These are phyloP conservation scores for Tokudaia tokunoshimensis DNA, from an alignment of 2,797 vertebrate genomes.

Conservation along the genomic window DNA sequence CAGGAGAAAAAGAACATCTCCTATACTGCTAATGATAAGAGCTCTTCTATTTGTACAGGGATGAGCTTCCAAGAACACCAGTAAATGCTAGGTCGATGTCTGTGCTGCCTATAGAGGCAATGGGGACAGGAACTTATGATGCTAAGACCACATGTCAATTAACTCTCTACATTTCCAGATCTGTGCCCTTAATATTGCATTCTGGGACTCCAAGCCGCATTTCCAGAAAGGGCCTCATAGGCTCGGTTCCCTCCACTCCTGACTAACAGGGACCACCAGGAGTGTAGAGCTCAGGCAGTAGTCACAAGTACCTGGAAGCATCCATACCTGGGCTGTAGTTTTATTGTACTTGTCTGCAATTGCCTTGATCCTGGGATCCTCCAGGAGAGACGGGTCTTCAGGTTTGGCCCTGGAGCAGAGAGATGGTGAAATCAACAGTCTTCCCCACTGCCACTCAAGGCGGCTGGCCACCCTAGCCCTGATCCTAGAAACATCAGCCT, in stretches of 20 bases:
- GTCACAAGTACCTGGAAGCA: accelerated
- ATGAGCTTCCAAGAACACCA: accelerated
- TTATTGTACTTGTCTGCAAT: slow-evolving; percentile 93
- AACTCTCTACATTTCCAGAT: neutral
- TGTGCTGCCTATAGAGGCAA: accelerated
- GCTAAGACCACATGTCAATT: neutral
- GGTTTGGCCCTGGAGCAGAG: slow-evolving; percentile 89
- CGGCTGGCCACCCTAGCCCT: neutral
- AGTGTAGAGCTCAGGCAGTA: neutral
- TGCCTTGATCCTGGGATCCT: slow-evolving; percentile 92
- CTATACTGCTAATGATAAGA: accelerated
- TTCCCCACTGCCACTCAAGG: accelerated
- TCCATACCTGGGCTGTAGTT: slow-evolving; percentile 92
- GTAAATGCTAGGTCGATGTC: accelerated
- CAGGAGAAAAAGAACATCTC: neutral
- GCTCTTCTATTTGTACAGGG: neutral
- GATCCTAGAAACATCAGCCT: neutral
- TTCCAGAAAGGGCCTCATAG: neutral
- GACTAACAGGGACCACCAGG: neutral
- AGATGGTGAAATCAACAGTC: neutral
- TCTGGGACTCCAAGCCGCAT: neutral
- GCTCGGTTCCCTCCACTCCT: neutral
- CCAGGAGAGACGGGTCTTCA: slow-evolving; percentile 92
- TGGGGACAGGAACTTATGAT: accelerated
- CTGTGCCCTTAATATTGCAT: neutral